Base-by-base conservation (phyloP, 2,113 vertebrate genomes). In the Cairina moschata region DNA sequence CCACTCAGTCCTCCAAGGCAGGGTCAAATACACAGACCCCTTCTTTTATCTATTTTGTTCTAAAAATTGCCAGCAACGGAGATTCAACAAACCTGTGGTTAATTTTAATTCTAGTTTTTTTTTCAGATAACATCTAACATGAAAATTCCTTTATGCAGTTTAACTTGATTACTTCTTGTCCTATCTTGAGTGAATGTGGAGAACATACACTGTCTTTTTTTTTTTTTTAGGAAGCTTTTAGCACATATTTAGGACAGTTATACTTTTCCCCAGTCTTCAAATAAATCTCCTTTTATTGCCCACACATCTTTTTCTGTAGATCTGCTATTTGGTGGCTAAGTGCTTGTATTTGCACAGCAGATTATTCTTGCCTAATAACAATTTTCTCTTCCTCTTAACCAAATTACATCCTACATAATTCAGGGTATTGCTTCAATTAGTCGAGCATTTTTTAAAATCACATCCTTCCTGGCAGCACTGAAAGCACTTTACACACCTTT, bases 361-460 rank as follows among this genome's bases (percentile, higher is more conserved):
- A 83, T 90, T 95, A 40, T 90, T 83, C 76, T 83, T 77, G 65
- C 50, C 55, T 86, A 86, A 77, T 71, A 73, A 83, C 21, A 83
- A 15, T 59, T 90, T 93, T 83, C 28, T 85, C 18, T 92, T 83
- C 71, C 63, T 59, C 65, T 88, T 74, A 88, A 88, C 1, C 0
- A 75, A 88, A 93, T 88, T 83, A 29, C 71, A 48, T 93, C 21
- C 40, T 86, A 83, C 63, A 80, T 93, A 93, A 86, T 90, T 91
- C 55, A 95, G 14, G 6, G 14, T 88, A 84, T 69, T 73, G 13
- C 36, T 93, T 93, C 75, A 90, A 90, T 93, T 74, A 95, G 63
- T 83, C 12, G 73, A 88, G 17, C 36, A n/a, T 31, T 88, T 52
- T 52, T 52, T 71, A 8, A 40, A 82, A 91, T 89, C 68, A 74